Base-by-base conservation (phyloP, 2,888 invertebrate species). In the Chironomus tentans region DNA sequence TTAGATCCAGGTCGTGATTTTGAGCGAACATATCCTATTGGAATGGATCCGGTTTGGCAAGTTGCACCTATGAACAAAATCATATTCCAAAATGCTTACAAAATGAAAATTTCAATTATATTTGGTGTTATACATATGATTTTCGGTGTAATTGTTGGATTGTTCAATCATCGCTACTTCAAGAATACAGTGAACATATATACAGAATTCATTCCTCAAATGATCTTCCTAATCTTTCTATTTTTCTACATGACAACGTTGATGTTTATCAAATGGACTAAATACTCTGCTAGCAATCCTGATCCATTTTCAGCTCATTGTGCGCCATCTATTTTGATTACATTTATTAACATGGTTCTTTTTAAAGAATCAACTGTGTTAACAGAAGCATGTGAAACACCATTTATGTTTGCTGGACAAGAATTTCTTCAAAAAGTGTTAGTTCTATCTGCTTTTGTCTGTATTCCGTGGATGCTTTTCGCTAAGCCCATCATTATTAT, bases 301-400 rank as follows among this genome's bases (percentile, higher is more conserved):
- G 74, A 77, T 78, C 82, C 81, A 47, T 81, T 84, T 68, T 86
- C 86, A 3, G 87, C 86, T 81, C 78, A 80, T 71, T 95, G 95
- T 84, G 98, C 99, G 13, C 99, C 99, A 0, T 97, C 97, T 0
- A 93, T 99, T 82, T 88, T 99, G 77, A 97, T 99, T 81, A 95
- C 95, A 24, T 96, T 98, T 84, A 99, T 99, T 85, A 98, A 98
- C 86, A 99, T 99, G 99, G 94, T 98, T 80, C 87, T 99, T 81
- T 91, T 95, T 83, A 97, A 94, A 82, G 76, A 76, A 3, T 77
- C 77, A 12, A 82, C 83, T 5, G 80, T 82, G 46, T 79, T 77
- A 69, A 78, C 80, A 1, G 18, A 74, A 48, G 76, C 77, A 2
- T 79, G 82, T 1, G 77, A 68, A 15, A 78, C 81, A 1, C 21